These are phyloP conservation scores for Notamacropus eugenii DNA, from an alignment of 2,797 vertebrate genomes.

Conservation along the genomic window DNA sequence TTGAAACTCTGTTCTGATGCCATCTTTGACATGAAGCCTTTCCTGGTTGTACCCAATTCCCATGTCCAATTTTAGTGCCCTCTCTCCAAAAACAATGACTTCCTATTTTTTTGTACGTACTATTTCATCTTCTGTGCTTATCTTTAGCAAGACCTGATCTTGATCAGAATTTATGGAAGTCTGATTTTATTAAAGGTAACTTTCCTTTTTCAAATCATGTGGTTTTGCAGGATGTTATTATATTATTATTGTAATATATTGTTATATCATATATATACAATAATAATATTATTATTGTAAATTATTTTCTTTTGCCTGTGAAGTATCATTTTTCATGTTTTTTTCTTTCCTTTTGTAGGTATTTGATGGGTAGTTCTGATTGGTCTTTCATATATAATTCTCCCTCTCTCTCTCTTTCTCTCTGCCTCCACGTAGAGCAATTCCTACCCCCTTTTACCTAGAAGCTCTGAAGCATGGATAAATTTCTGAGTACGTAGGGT, in stretches of 20 bases:
- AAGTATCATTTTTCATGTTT: neutral
- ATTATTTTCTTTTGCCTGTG: neutral
- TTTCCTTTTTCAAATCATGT: neutral
- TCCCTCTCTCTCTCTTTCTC: neutral
- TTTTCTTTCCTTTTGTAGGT: neutral
- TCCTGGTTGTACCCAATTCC: neutral
- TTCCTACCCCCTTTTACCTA: neutral
- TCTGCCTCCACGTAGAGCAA: neutral
- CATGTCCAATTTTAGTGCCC: neutral
- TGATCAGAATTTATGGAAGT: neutral
- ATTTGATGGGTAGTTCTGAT: neutral
- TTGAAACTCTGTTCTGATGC: neutral
- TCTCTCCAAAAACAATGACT: neutral
- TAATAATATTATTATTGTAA: neutral
- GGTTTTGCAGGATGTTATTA: neutral
- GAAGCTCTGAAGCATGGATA: neutral
- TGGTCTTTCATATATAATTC: neutral
- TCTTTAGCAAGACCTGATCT: neutral
- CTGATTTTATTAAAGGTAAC: neutral
- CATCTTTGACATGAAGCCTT: neutral
- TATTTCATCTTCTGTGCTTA: neutral
- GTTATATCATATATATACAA: too few species aligned
- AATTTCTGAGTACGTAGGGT: neutral
- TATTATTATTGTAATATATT: neutral
- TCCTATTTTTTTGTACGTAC: neutral